Evolutionary conservation across 1,140 invertebrate species (phyloP).

Genomic region (Cydia splendana): DNA sequence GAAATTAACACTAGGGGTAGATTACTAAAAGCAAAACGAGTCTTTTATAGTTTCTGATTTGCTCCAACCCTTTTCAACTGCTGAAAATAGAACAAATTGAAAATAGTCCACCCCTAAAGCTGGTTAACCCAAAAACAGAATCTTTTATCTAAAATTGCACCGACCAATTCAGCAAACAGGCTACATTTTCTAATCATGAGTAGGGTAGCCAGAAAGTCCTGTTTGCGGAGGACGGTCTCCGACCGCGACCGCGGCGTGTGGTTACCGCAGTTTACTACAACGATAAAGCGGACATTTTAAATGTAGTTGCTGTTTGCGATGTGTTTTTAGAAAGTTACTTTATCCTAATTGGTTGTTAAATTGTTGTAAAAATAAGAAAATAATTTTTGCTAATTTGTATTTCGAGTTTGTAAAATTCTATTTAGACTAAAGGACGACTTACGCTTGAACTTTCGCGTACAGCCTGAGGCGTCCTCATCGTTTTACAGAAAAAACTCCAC

Average conservation of each 20-base stretch:
- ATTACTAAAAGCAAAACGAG: too few species aligned
- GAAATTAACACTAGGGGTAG: too few species aligned
- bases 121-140: background rate
- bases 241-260: conserved; percentile 4
- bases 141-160: conserved; percentile 5
- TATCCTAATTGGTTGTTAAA: background rate
- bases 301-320: background rate
- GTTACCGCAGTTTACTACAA: background rate
- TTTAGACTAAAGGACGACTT: too few species aligned
- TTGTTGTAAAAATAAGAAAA: background rate
- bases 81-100: background rate
- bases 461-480: too few species aligned
- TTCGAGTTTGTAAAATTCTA: background rate
- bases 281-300: background rate
- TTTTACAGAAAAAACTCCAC: too few species aligned
- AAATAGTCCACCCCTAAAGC: background rate
- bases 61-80: background rate
- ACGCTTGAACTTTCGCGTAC: too few species aligned
- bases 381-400: background rate
- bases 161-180: background rate
- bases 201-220: conserved; percentile 6
- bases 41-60: too few species aligned
- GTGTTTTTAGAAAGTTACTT: background rate
- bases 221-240: conserved; percentile 5
- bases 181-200: conserved; percentile 6